These are phyloP conservation scores for Dichetophora obliterata DNA, from an alignment of 2,888 invertebrate species.

Conservation along the genomic window DNA sequence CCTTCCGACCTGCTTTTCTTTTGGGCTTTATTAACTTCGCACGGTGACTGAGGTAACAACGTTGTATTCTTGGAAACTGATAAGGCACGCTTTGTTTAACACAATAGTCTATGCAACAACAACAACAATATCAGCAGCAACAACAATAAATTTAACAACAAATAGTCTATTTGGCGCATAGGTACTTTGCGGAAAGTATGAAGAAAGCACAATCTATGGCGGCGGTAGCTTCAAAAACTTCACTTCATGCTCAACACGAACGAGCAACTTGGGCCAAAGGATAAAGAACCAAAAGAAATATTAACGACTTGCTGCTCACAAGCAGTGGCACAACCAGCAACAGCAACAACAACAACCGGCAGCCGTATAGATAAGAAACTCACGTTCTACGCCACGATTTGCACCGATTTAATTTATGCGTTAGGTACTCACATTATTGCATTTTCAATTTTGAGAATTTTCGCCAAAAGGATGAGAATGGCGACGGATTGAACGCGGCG, in stretches of 20 bases:
- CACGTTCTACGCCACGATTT: slow-evolving; percentile 14
- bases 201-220: neutral
- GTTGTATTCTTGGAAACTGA: slow-evolving; percentile 33
- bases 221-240: slow-evolving; percentile 28
- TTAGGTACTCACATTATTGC: slow-evolving; percentile 19
- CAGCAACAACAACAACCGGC: slow-evolving; percentile 10
- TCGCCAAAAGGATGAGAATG: slow-evolving; percentile 6
- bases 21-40: neutral
- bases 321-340: slow-evolving; percentile 9
- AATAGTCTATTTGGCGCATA: slow-evolving; percentile 17
- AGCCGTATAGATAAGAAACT: slow-evolving; percentile 13
- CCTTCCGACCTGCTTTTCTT: neutral
- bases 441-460: slow-evolving; percentile 19
- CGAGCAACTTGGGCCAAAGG: neutral
- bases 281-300: neutral
- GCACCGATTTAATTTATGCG: slow-evolving; percentile 33
- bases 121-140: neutral
- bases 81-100: slow-evolving; percentile 35
- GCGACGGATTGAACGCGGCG: neutral
- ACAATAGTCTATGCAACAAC: slow-evolving; percentile 7
- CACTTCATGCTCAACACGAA: neutral
- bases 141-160: slow-evolving; percentile 12
- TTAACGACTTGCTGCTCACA: neutral
- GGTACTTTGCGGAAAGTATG: slow-evolving; percentile 8
- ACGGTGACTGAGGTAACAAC: neutral